Percentiles rank a stretch among this genome's conserved stretches.
Conservation (phyloP, 2,888 invertebrate genomes). For the Agonopterix alstromeriana region DNA sequence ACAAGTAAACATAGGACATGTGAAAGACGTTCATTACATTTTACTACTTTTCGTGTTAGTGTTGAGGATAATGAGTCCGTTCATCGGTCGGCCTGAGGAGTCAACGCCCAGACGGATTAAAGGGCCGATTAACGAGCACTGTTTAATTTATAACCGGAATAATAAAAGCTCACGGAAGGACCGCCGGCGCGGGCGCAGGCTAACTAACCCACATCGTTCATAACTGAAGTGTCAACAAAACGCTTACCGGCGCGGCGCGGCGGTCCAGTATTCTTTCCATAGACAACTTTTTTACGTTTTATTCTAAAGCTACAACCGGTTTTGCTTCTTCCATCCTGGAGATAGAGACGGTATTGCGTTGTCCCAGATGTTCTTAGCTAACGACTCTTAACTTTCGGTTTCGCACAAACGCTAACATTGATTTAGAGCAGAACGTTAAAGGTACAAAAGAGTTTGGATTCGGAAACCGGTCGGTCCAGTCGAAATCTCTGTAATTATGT, state of each 20-base stretch:
- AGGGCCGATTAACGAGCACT: conserved; percentile 66
- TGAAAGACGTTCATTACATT: conserved; percentile 36
- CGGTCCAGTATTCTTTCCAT: conserved; percentile 14
- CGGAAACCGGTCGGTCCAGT: conserved; percentile 52
- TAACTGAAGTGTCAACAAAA: conserved; percentile 52
- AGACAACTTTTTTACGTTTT: conserved; percentile 18
- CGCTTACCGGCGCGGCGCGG: conserved; percentile 15
- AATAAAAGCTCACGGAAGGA: conserved; percentile 60
- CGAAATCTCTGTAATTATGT: conserved; percentile 62
- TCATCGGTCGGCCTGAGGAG: conserved; percentile 37
- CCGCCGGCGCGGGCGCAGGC: conserved; percentile 26
- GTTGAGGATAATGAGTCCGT: conserved; percentile 37
- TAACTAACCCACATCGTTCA: conserved; percentile 33
- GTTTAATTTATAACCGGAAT: conserved; percentile 72
- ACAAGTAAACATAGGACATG: conserved; percentile 35
- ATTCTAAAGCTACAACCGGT: conserved; percentile 12
- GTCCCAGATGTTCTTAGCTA: conserved; percentile 33
- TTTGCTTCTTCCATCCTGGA: conserved; percentile 16
- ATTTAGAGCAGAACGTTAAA: conserved; percentile 51
- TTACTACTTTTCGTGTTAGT: conserved; percentile 41
- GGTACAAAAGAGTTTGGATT: conserved; percentile 34
- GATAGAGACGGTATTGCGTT: conserved; percentile 35
- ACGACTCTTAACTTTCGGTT: conserved; percentile 74
- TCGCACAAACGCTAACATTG: conserved; percentile 55
- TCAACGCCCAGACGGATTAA: conserved; percentile 74